Conservation (phyloP, 2,797 vertebrate species). For the Coilia nasus region DNA sequence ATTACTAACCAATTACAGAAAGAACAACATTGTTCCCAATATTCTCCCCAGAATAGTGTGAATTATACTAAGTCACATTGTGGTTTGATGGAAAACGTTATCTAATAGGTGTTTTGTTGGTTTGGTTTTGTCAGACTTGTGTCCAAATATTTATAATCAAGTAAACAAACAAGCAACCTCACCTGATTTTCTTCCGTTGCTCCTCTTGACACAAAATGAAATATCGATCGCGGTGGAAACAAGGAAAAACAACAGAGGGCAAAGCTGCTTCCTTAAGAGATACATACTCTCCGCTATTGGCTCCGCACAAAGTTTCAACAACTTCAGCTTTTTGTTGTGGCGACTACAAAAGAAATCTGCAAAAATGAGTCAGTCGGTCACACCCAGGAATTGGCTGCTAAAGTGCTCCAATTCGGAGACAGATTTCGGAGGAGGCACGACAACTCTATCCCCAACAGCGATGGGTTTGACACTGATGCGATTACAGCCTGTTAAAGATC, state of each 20-base stretch:
- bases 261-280: conserved; percentile 58
- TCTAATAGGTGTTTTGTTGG: not conserved
- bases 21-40: not conserved
- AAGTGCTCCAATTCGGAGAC: conserved; percentile 44
- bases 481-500: conserved; percentile 70
- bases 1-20: not conserved
- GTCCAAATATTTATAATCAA: not conserved
- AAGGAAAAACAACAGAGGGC: conserved; percentile 63
- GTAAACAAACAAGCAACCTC: conserved; percentile 51
- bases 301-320: conserved; percentile 44
- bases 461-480: conserved; percentile 67
- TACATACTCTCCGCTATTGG: conserved; percentile 72
- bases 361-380: conserved; percentile 11
- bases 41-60: not conserved
- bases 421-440: conserved; percentile 51
- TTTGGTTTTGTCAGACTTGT: not conserved
- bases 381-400: conserved; percentile 37
- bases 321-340: conserved; percentile 64
- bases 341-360: conserved; percentile 16
- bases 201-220: conserved; percentile 64
- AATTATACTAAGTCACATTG: not conserved
- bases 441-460: conserved; percentile 6
- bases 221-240: conserved; percentile 61
- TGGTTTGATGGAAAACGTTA: not conserved
- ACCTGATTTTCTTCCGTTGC: conserved; percentile 72